phyloP scores from a whole-genome alignment of 1,140 invertebrate genomes.

The Brachionus angularis region DNA sequence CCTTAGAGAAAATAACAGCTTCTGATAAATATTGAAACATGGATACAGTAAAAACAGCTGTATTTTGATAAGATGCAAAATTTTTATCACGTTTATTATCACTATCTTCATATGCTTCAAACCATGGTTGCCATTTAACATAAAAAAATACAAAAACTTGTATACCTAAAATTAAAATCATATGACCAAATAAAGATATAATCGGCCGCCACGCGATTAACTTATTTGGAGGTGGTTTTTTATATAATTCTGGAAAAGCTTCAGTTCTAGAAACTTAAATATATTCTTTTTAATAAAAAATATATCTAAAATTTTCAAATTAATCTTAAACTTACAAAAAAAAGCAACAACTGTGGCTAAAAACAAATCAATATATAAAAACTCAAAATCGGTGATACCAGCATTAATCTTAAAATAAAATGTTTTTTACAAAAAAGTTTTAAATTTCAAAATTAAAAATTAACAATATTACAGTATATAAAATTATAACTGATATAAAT shows the following conservation, averaged over 20 bases:
- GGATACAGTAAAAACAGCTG: constrained; percentile 32
- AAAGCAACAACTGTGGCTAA: constrained; percentile 37
- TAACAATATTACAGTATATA: constrained; percentile 66
- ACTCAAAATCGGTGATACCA: constrained; percentile 40
- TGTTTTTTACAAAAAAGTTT: too few relatives aligned
- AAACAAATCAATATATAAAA: constrained; percentile 44
- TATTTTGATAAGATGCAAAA: constrained; percentile 33
- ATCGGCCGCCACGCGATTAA: constrained; percentile 34
- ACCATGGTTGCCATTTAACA: constrained; percentile 43
- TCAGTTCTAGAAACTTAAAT: constrained; percentile 39
- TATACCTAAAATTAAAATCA: constrained; percentile 33
- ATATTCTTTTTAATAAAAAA: too few relatives aligned
- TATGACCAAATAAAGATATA: constrained; percentile 28
- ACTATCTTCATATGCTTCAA: constrained; percentile 43
- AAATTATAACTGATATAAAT: constrained; percentile 84
- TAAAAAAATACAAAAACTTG: constrained; percentile 35
- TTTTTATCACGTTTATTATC: constrained; percentile 41
- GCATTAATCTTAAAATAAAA: constrained; percentile 19
- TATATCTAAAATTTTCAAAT: not conserved
- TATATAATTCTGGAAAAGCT: constrained; percentile 32
- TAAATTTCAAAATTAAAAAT: too few relatives aligned
- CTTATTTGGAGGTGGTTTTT: constrained; percentile 39
- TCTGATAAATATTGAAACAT: constrained; percentile 42
- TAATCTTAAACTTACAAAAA: constrained; percentile 24
- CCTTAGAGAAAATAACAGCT: constrained; percentile 44